Percentiles rank a stretch among this genome's conserved stretches.
phyloP scores from a whole-genome alignment of 2,888 invertebrate species.

The Phragmatobia fuliginosa region DNA sequence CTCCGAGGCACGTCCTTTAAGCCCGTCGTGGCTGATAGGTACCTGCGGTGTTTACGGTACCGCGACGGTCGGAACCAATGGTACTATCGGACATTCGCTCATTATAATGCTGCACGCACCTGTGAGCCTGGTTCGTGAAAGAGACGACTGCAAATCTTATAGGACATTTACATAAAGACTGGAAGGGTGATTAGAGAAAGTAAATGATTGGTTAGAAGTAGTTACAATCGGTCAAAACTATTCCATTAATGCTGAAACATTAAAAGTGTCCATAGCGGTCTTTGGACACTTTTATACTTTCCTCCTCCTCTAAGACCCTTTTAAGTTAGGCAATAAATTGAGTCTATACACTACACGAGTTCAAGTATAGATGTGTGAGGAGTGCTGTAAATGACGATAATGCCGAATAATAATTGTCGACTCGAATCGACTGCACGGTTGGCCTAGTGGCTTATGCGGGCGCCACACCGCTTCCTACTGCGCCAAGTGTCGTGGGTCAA shows the following conservation, averaged over 20 bases:
- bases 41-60: slow-evolving; percentile 18
- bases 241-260: neutral
- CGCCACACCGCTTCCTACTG: no score
- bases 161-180: neutral
- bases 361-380: no score
- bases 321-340: neutral
- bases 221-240: neutral
- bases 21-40: slow-evolving; percentile 11
- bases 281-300: no score
- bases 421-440: no score
- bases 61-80: slow-evolving; percentile 15
- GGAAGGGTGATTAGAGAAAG: neutral
- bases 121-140: slow-evolving; percentile 32
- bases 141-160: slow-evolving; percentile 39
- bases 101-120: slow-evolving; percentile 59
- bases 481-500: no score
- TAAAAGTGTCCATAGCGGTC: no score
- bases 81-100: slow-evolving; percentile 39
- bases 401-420: no score
- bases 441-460: no score
- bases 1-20: slow-evolving; percentile 57
- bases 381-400: no score
- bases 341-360: neutral
- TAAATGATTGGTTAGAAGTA: neutral
- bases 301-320: neutral